These are phyloP conservation scores for Trogon surrucura DNA, from an alignment of 2,113 vertebrate genomes.

Conservation along the genomic window DNA sequence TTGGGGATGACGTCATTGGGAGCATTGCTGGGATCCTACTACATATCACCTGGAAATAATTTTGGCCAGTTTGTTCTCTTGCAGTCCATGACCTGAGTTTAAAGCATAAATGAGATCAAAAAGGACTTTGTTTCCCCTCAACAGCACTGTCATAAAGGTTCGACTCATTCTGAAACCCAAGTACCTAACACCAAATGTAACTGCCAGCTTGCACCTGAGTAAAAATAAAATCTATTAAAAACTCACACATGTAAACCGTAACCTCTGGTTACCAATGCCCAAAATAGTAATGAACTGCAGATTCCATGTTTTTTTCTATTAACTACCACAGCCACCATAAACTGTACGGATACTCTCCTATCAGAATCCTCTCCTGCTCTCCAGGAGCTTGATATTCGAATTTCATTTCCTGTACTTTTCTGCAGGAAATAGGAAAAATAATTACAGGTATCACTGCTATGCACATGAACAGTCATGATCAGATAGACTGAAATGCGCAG, in stretches of 20 bases:
- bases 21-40: neutral
- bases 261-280: neutral
- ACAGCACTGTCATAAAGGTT: neutral
- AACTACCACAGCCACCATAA: neutral
- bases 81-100: neutral
- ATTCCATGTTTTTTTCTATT: neutral
- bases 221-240: neutral
- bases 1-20: neutral
- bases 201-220: neutral
- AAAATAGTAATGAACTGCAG: neutral
- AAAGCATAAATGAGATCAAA: neutral
- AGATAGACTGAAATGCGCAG: neutral
- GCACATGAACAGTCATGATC: neutral
- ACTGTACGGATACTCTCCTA: neutral
- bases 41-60: neutral
- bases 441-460: neutral
- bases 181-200: neutral
- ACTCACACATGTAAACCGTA: accelerated
- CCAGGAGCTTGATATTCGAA: neutral
- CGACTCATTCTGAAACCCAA: neutral
- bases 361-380: neutral
- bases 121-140: neutral
- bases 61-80: neutral
- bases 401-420: neutral
- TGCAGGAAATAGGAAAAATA: neutral